Evolutionary conservation across 2,113 vertebrate species (phyloP).

Genomic region (Porphyrio hochstetteri): DNA sequence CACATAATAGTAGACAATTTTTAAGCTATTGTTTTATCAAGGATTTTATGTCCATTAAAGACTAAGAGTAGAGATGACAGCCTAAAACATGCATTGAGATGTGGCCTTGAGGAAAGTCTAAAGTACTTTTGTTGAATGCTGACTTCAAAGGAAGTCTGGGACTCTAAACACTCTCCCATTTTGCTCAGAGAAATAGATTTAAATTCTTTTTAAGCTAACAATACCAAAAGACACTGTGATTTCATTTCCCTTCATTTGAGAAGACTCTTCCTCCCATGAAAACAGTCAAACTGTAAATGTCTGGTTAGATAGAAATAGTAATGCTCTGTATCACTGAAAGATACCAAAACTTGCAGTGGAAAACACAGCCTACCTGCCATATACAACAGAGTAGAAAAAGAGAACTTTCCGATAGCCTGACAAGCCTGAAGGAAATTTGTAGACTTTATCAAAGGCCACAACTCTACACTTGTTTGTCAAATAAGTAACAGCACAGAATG

Average conservation of each 20-base stretch:
- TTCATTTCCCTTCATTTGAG: not conserved
- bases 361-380: not conserved
- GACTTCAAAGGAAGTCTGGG: not conserved
- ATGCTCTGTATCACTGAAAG: not conserved
- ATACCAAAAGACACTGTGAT: not conserved
- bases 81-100: not conserved
- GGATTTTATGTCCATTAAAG: not conserved
- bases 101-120: not conserved
- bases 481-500: not conserved
- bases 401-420: not conserved
- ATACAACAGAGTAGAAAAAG: not conserved
- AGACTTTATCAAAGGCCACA: not conserved
- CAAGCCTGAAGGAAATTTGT: not conserved
- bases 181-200: not conserved
- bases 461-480: not conserved
- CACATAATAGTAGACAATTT: not conserved
- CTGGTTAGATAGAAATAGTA: not conserved
- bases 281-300: not conserved
- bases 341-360: not conserved
- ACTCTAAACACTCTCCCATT: not conserved
- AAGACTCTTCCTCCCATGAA: not conserved
- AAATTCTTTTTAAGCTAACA: not conserved
- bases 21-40: slow-evolving; percentile 18
- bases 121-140: not conserved
- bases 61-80: not conserved